phyloP scores from a whole-genome alignment of 2,797 vertebrate genomes.

The Varecia variegata region DNA sequence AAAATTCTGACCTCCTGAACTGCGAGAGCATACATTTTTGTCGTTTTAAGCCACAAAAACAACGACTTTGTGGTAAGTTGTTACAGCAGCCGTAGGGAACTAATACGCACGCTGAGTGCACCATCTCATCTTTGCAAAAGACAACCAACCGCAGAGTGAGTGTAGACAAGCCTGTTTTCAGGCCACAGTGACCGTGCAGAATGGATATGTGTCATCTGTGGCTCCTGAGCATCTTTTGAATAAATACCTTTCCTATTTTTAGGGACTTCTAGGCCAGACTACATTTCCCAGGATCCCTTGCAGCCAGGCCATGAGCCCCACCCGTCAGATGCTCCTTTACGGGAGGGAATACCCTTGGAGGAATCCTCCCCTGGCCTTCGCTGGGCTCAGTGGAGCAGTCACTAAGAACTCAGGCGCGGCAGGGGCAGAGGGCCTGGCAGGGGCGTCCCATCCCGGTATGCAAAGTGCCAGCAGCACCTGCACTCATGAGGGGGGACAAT shows the following conservation, averaged over 20 bases:
- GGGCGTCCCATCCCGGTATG: too few relatives aligned
- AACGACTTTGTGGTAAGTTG: neutral
- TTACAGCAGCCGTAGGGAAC: neutral
- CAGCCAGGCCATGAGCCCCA: neutral
- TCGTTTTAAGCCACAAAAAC: neutral
- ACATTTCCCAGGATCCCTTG: constrained; percentile 1
- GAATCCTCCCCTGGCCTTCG: neutral
- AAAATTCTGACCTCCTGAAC: neutral
- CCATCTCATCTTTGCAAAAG: neutral
- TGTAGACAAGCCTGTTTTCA: neutral
- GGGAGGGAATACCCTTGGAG: neutral
- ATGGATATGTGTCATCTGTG: neutral
- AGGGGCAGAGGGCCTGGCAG: neutral
- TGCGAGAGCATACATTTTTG: neutral
- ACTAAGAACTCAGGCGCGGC: neutral
- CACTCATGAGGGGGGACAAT: neutral
- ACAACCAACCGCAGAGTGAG: neutral
- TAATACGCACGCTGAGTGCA: neutral
- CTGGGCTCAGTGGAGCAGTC: neutral
- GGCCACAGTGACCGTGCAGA: neutral
- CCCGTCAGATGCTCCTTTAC: neutral
- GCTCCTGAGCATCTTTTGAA: neutral
- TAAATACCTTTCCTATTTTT: neutral
- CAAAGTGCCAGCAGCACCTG: neutral
- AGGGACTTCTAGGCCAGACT: neutral